These are phyloP conservation scores for Drosophila barbarae DNA, from an alignment of 2,888 invertebrate genomes.

Conservation along the genomic window DNA sequence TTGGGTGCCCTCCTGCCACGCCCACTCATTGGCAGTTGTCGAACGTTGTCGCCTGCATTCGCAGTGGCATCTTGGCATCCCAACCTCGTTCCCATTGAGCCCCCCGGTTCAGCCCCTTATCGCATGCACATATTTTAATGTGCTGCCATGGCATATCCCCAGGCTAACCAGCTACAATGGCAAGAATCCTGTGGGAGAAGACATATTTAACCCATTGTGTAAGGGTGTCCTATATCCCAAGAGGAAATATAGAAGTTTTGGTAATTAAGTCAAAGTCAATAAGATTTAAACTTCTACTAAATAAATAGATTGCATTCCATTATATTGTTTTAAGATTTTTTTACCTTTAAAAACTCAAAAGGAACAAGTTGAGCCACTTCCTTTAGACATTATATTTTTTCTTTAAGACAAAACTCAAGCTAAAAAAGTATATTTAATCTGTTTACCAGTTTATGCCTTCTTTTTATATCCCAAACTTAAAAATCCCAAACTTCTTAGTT, in stretches of 20 bases:
- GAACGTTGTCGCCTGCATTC: conserved; percentile 55
- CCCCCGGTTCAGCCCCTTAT: conserved; percentile 24
- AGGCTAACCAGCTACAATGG: conserved; percentile 36
- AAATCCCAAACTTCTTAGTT: not conserved
- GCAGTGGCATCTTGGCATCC: conserved; percentile 50
- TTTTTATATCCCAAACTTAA: no score
- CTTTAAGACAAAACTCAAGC: not conserved
- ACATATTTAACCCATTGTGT: conserved; percentile 13
- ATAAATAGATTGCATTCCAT: no score
- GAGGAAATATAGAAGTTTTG: not conserved
- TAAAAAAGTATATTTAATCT: not conserved
- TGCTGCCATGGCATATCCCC: conserved; percentile 57
- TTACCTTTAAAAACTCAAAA: no score
- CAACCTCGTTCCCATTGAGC: conserved; percentile 18
- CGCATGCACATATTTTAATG: conserved; percentile 61
- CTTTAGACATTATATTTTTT: no score
- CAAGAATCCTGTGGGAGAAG: conserved; percentile 10
- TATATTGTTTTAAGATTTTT: no score
- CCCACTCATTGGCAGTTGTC: conserved; percentile 69
- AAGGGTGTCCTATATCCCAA: not conserved
- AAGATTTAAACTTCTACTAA: not conserved
- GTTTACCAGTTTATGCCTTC: not conserved
- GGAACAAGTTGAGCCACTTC: no score
- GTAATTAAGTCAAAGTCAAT: not conserved
- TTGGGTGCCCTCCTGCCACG: conserved; percentile 11